phyloP scores from a whole-genome alignment of 2,888 invertebrate species.

The Amiota communis region DNA sequence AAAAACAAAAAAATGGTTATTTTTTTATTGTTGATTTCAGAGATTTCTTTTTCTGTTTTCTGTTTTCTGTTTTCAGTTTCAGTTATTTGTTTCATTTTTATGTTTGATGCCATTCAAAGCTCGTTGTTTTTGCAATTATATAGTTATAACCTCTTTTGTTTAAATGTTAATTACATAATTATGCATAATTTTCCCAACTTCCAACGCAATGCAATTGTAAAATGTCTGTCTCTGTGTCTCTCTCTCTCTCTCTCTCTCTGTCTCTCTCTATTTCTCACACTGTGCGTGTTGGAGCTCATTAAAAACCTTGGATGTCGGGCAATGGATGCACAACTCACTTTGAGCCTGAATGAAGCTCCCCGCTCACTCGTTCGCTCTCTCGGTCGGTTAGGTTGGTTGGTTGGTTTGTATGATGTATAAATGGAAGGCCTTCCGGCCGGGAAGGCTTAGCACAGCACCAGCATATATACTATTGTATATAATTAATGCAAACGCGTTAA shows the following conservation, averaged over 20 bases:
- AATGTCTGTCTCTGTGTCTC: neutral
- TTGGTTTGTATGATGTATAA: no score
- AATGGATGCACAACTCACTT: constrained; percentile 14
- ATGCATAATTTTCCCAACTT: constrained; percentile 60
- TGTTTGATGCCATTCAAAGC: no score
- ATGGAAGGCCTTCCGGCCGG: no score
- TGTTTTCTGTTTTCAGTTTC: neutral
- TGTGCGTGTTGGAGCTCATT: constrained; percentile 55
- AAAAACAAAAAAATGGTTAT: no score
- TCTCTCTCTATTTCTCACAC: no score
- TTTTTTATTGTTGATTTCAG: no score
- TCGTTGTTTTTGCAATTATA: no score
- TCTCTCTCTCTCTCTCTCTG: no score
- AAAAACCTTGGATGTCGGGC: constrained; percentile 51
- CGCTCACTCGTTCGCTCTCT: neutral
- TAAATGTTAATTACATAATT: constrained; percentile 71
- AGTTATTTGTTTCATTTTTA: neutral
- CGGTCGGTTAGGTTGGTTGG: no score
- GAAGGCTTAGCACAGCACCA: no score
- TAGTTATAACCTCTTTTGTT: constrained; percentile 27
- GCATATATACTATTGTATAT: constrained; percentile 35
- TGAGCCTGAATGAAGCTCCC: no score
- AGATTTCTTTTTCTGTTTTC: constrained; percentile 51
- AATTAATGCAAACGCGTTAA: constrained; percentile 60
- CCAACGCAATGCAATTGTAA: neutral